phyloP scores from a whole-genome alignment of 2,888 invertebrate species.

The Conus canariensis region DNA sequence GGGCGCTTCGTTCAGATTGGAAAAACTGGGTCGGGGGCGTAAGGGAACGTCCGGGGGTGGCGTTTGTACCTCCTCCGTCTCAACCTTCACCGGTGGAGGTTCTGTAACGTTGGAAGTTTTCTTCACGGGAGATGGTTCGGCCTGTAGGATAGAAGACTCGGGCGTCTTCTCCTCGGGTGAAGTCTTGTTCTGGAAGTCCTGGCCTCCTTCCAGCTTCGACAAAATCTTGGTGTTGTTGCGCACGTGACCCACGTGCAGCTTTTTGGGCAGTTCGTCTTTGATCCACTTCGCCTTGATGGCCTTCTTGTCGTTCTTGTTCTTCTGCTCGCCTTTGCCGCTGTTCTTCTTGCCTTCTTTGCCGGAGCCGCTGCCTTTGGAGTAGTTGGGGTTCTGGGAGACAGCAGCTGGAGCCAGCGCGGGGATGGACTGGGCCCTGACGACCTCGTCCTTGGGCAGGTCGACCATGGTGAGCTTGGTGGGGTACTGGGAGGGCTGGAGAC shows the following conservation, averaged over 20 bases:
- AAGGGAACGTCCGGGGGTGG: background rate
- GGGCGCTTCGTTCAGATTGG: background rate
- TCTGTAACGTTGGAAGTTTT: background rate
- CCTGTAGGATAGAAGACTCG: background rate
- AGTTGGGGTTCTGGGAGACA: background rate
- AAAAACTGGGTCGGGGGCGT: background rate
- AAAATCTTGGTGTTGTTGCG: constrained; percentile 6
- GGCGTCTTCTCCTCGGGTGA: background rate
- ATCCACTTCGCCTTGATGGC: background rate
- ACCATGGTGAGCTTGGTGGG: constrained; percentile 18
- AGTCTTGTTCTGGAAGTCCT: background rate
- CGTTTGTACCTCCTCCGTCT: background rate
- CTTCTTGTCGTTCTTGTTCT: constrained; percentile 32
- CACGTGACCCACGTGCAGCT: background rate
- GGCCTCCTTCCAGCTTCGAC: background rate
- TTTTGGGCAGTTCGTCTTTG: constrained; percentile 29
- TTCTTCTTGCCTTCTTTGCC: background rate
- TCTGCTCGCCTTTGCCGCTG: constrained; percentile 15
- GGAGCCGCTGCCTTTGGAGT: background rate
- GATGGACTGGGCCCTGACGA: constrained; percentile 28
- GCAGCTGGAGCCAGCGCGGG: background rate
- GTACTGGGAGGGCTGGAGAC: constrained; percentile 11
- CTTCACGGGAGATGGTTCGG: background rate
- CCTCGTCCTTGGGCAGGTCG: constrained; percentile 35
- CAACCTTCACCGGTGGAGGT: background rate